Evolutionary conservation across 2,113 vertebrate species (phyloP), one percentile per base, ranked within the genome.

Genomic region (Spheniscus mendiculus): DNA sequence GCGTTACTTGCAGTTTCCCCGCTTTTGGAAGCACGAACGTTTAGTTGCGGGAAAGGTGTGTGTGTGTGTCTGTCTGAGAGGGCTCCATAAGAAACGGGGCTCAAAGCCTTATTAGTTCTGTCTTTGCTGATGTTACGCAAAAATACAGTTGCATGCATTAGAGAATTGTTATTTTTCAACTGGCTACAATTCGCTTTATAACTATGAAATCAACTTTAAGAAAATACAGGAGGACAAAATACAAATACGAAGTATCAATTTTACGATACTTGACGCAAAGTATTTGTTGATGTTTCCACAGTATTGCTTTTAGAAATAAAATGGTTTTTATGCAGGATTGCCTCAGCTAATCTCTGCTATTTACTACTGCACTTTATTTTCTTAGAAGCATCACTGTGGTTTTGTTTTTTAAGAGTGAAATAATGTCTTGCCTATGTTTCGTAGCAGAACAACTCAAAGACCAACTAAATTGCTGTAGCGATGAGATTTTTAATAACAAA

Each of bases 61-160:
- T 3, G 4, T 12, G 26, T 3, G 4, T 12, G 26, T 10, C 30
- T 12, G 14, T 3, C 42, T 21, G 6, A 5, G 53, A 10, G 61
- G 5, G 26, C 25, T 53, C 32, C 5, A 0, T 15, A 6, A 53
- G 22, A 10, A 55, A 1, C 2, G 5, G 16, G 4, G 18, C 42
- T 44, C n/a, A 20, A 22, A 36, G 32, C 42, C 47, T 27, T 20
- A 0, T 6, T 15, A 9, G 13, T 10, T 29, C 63, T 12, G 26
- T 3, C 34, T 70, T 26, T 27, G 34, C 22, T 65, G 0, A 1
- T 2, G 13, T 47, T 27, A 2, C 4, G 58, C 17, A 3, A 29
- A 81, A 87, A 6, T 6, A 1, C 18, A 13, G 7, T 4, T 15
- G 27, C 12, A 10, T 21, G 8, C 23, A 1, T 20, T 5, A 19